Percentiles rank a stretch among this genome's conserved stretches.
These are phyloP conservation scores for Mus minutoides DNA, from an alignment of 2,797 vertebrate species.

Conservation along the genomic window DNA sequence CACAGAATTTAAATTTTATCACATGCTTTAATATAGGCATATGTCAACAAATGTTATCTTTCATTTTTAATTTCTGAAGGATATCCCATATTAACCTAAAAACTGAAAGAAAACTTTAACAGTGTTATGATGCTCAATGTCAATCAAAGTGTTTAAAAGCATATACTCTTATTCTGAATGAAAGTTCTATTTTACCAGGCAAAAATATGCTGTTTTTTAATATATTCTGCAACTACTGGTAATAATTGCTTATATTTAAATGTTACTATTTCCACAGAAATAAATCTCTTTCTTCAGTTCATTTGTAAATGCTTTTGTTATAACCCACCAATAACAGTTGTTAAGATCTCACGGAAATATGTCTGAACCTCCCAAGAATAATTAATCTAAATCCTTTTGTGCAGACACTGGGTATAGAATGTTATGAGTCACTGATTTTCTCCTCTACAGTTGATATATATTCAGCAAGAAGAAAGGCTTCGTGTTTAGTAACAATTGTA, in stretches of 20 bases:
- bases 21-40: slow-evolving; percentile 2
- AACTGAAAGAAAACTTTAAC: slow-evolving; percentile 14
- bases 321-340: slow-evolving; percentile 74
- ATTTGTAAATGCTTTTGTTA: slow-evolving; percentile 60
- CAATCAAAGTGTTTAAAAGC: slow-evolving; percentile 58
- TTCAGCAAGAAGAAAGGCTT: slow-evolving; percentile 78
- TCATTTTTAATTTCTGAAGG: slow-evolving; percentile 58
- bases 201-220: slow-evolving; percentile 61
- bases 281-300: slow-evolving; percentile 19
- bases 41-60: slow-evolving; percentile 10
- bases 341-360: slow-evolving; percentile 80
- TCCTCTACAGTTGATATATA: slow-evolving; percentile 76
- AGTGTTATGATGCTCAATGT: slow-evolving; percentile 47
- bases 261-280: slow-evolving; percentile 61
- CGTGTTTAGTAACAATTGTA: slow-evolving; percentile 77
- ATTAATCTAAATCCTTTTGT: slow-evolving; percentile 81
- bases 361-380: slow-evolving; percentile 76
- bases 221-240: slow-evolving; percentile 59
- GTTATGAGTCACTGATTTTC: slow-evolving; percentile 80
- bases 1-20: slow-evolving; percentile 59
- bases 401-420: slow-evolving; percentile 75
- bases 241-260: slow-evolving; percentile 61
- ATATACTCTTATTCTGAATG: background rate
- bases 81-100: slow-evolving; percentile 29
- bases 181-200: slow-evolving; percentile 2